Evolutionary conservation across 1,140 invertebrate species (phyloP).

Genomic region (Formica exsecta): DNA sequence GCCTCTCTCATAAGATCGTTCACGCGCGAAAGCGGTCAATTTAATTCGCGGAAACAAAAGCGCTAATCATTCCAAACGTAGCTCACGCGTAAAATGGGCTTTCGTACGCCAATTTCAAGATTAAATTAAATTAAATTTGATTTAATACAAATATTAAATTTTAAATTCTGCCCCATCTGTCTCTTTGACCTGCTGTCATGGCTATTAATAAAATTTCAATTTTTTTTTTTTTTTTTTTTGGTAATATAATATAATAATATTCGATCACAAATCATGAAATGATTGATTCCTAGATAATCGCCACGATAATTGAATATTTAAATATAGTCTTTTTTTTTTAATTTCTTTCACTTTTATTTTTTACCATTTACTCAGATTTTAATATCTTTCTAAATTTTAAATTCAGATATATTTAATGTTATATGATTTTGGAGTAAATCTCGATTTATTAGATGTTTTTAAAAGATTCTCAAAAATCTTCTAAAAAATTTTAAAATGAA

Average conservation of each 20-base stretch:
- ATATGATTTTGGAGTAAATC: background rate
- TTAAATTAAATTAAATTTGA: background rate
- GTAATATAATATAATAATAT: constrained; percentile 9
- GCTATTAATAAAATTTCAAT: no score
- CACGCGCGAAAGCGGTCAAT: constrained; percentile 13
- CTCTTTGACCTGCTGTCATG: background rate
- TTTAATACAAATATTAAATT: background rate
- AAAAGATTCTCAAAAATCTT: background rate
- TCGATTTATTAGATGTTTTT: background rate
- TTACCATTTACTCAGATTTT: background rate
- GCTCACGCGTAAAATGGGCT: background rate
- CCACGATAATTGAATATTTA: background rate
- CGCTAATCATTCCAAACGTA: constrained; percentile 5
- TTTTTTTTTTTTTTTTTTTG: background rate
- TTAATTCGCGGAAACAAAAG: constrained; percentile 42
- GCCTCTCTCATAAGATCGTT: constrained; percentile 25
- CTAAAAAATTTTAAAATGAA: background rate
- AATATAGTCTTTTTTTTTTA: constrained; percentile 1
- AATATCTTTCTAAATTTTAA: background rate
- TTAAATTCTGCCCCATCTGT: background rate
- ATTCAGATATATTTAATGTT: background rate
- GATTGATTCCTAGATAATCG: background rate
- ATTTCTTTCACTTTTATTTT: background rate
- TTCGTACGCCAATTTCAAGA: constrained; percentile 12
- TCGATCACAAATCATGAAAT: background rate